Evolutionary conservation across 2,888 invertebrate species (phyloP).

Genomic region (Endotricha flammealis): DNA sequence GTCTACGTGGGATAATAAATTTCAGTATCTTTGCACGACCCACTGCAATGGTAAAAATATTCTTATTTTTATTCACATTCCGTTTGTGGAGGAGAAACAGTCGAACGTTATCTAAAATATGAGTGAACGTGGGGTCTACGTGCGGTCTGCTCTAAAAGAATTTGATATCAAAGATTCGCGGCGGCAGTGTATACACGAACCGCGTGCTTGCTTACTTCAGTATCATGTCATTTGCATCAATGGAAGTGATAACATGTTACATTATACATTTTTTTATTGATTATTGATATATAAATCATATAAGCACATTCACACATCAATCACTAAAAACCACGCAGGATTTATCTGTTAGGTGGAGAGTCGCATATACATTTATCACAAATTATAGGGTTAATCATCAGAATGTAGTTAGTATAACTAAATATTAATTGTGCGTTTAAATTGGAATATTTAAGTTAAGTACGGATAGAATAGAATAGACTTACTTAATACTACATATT

Average conservation of each 20-base stretch:
- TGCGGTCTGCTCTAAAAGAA: constrained; percentile 68
- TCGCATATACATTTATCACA: neutral
- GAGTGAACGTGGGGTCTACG: constrained; percentile 57
- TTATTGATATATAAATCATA: no score
- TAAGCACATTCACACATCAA: no score
- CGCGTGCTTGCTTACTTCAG: constrained; percentile 20
- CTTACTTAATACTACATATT: no score
- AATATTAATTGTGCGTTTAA: no score
- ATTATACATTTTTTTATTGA: no score
- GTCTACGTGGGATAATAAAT: constrained; percentile 34
- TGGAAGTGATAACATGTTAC: constrained; percentile 18
- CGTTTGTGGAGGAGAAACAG: constrained; percentile 48
- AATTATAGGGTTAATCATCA: no score
- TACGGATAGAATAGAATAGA: no score
- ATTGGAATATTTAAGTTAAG: no score
- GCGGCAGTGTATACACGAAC: constrained; percentile 37
- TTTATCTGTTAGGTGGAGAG: no score
- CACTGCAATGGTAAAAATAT: constrained; percentile 48
- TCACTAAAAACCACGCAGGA: no score
- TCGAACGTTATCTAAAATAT: constrained; percentile 70
- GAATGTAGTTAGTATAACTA: no score
- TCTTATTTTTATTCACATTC: constrained; percentile 61
- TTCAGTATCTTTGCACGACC: constrained; percentile 38
- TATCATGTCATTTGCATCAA: constrained; percentile 14
- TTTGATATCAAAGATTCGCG: constrained; percentile 68